phyloP scores from a whole-genome alignment of 2,888 invertebrate species.

The Prionchulus punctatus region DNA sequence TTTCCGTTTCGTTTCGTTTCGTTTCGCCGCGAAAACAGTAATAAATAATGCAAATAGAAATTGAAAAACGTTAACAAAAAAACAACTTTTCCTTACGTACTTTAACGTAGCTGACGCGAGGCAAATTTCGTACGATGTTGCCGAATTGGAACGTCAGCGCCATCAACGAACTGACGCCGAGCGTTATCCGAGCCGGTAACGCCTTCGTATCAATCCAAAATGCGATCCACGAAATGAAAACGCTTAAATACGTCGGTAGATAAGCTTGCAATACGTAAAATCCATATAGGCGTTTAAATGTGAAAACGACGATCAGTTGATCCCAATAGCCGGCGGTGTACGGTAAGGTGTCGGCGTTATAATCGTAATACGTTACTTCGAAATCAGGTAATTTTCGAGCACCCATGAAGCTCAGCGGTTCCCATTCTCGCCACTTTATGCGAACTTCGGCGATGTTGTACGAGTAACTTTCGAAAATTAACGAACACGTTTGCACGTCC shows the following conservation, averaged over 20 bases:
- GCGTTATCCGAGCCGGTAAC: conserved; percentile 28
- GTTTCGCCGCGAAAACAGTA: too few species aligned
- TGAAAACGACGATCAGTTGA: conserved; percentile 28
- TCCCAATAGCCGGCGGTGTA: conserved; percentile 32
- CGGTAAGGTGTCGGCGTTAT: conserved; percentile 21
- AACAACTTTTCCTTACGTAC: too few species aligned
- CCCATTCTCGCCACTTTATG: conserved; percentile 30
- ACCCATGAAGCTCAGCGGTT: conserved; percentile 26
- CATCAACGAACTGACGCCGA: conserved; percentile 27
- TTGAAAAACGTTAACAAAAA: too few species aligned
- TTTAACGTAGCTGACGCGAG: conserved; percentile 9
- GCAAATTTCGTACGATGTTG: conserved; percentile 9
- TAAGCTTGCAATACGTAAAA: conserved; percentile 32
- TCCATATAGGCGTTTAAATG: conserved; percentile 29
- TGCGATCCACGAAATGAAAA: conserved; percentile 31
- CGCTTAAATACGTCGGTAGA: conserved; percentile 30
- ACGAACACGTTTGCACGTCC: conserved; percentile 29
- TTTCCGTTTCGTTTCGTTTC: too few species aligned
- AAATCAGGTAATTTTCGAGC: conserved; percentile 17
- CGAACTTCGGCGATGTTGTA: conserved; percentile 31
- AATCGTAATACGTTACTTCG: conserved; percentile 23
- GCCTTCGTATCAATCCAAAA: conserved; percentile 32
- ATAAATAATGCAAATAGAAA: too few species aligned
- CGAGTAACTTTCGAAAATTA: conserved; percentile 30
- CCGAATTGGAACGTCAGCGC: conserved; percentile 21